Conservation (phyloP, 2,888 invertebrate genomes). For the Eumerus sabulonum region DNA sequence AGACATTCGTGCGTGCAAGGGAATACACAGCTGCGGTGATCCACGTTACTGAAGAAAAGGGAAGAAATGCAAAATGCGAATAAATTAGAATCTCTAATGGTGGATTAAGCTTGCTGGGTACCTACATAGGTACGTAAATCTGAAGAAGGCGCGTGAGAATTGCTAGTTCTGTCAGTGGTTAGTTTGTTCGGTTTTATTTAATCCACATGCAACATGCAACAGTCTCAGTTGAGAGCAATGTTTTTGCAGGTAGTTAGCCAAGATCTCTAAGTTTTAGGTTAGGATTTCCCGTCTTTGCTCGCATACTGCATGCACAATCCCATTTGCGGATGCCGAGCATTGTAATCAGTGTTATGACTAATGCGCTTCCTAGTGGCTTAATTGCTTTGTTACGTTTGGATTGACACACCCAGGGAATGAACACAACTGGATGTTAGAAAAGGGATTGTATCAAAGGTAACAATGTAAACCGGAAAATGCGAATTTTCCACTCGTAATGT, state of each 20-base stretch:
- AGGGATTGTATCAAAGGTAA: too few species aligned
- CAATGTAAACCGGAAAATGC: too few species aligned
- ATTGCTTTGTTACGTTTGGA: neutral
- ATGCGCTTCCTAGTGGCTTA: constrained; percentile 11
- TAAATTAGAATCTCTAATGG: constrained; percentile 8
- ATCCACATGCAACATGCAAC: constrained; percentile 26
- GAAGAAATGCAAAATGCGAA: constrained; percentile 4
- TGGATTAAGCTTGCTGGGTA: neutral
- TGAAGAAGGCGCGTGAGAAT: constrained; percentile 14
- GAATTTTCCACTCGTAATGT: too few species aligned
- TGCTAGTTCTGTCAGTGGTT: neutral
- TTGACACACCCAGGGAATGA: neutral
- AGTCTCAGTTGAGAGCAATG: neutral
- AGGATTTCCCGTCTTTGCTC: constrained; percentile 8
- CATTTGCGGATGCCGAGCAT: constrained; percentile 11
- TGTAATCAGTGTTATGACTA: constrained; percentile 8
- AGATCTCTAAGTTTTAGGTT: neutral
- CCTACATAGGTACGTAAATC: neutral
- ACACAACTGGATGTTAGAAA: too few species aligned
- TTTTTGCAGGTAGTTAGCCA: constrained; percentile 7
- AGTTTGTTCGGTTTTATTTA: neutral
- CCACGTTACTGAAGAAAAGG: too few species aligned
- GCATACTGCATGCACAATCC: neutral
- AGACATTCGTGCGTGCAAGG: constrained; percentile 8
- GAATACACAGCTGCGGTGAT: neutral